Percentiles rank a stretch among this genome's conserved stretches.
phyloP scores from a whole-genome alignment of 2,797 vertebrate species.

The Ptychadena robeensis region DNA sequence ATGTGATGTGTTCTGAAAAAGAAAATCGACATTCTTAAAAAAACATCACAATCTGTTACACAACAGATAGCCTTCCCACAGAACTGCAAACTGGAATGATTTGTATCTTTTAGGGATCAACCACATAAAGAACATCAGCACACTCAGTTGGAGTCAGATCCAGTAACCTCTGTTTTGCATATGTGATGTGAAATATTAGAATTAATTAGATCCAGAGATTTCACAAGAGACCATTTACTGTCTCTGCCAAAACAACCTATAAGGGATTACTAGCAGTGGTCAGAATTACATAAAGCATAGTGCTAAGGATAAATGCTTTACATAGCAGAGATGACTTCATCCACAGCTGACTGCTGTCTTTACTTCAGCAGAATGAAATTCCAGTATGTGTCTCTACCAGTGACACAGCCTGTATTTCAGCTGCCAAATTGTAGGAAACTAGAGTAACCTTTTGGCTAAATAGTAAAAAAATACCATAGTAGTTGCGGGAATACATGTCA shows the following conservation, averaged over 20 bases:
- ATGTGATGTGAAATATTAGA: conserved; percentile 47
- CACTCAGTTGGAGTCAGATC: conserved; percentile 53
- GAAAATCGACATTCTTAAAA: neutral
- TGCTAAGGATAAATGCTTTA: conserved; percentile 63
- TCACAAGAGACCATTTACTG: neutral
- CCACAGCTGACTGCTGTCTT: conserved; percentile 66
- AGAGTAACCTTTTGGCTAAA: conserved; percentile 65
- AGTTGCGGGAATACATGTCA: conserved; percentile 67
- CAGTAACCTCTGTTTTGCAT: conserved; percentile 52
- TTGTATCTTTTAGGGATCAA: conserved; percentile 17
- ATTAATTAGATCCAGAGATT: conserved; percentile 57
- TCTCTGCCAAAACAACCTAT: conserved; percentile 37
- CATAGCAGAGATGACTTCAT: conserved; percentile 69
- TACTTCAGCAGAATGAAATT: conserved; percentile 63
- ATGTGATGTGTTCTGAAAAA: conserved; percentile 11
- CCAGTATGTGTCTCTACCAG: conserved; percentile 56
- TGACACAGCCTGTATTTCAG: conserved; percentile 57
- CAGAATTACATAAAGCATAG: conserved; percentile 48
- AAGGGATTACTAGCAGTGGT: conserved; percentile 42
- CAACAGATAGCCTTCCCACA: conserved; percentile 26
- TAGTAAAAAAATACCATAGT: conserved; percentile 61
- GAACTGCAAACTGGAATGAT: conserved; percentile 29
- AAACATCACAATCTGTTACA: neutral
- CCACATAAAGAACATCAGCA: conserved; percentile 46
- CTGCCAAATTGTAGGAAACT: conserved; percentile 65